Base-by-base conservation (phyloP, 2,888 invertebrate genomes). In the Eupeodes luniger region DNA sequence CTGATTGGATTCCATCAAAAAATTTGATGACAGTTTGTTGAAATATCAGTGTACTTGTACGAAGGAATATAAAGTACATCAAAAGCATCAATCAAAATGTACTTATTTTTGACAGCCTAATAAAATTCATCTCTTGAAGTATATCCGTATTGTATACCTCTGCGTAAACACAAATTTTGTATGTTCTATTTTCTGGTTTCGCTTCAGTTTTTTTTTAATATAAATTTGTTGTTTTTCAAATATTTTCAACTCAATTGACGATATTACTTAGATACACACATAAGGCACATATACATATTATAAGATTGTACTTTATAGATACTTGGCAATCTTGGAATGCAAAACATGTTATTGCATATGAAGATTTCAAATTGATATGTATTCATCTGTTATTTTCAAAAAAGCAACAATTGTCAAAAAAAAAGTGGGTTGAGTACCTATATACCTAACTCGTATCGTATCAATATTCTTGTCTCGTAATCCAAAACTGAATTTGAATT, bases 341-440 rank as follows among this genome's bases (percentile, higher is more conserved):
- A 69, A 36, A 69, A 69, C 49, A 55, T 55, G 55, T 57, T 66
- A 77, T 77, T 77, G 55, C 51, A 66, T 57, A 34, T 77, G 27
- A 55, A 55, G 64, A 64, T 62, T 61, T 64, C 14, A n/a, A 59
- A 64, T 66, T 44, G 64, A 69, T 36, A 53, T 70, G 57, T 77
- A 16, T 53, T 57, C 57, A 67, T 59, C 47, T 67, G 77, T 78
- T 67, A 78, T 78, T 36, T 78, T 36, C 40, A 40, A 40, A 40
- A 40, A 40, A 69, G 40, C 66, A 77, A 57, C 40, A 64, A 55
- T 47, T 66, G 66, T 27, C 27, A 27, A 27, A 4, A 64, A 53
- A 40, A 53, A 34, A 44, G 14, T 51, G 55, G 53, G 53, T 66
- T 69, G 61, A 78, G 51, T 51, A 5, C 36, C 4, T 40, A 36